Percentiles rank a stretch among this genome's conserved stretches.
Conservation (phyloP, 1,140 invertebrate genomes). For the Paraescarpia echinospica region DNA sequence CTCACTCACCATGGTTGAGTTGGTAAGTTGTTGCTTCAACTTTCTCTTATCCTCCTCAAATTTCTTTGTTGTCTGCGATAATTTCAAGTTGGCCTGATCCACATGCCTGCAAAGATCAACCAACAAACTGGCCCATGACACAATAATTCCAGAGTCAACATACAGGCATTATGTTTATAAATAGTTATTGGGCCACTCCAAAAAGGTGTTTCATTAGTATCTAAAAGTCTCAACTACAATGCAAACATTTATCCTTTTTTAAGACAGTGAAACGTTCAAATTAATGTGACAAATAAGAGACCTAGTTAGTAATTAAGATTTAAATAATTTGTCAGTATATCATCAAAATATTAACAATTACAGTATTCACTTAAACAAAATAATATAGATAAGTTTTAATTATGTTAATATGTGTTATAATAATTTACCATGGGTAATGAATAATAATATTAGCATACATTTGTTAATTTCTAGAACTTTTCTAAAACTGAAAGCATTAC, state of each 20-base stretch:
- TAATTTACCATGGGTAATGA: background rate
- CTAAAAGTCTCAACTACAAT: background rate
- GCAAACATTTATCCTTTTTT: background rate
- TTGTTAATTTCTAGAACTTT: background rate
- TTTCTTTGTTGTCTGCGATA: background rate
- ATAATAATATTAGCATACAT: background rate
- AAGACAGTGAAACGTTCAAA: background rate
- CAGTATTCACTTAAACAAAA: no score
- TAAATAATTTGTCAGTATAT: no score
- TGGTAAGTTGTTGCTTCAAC: conserved; percentile 12
- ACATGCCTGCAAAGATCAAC: conserved; percentile 12
- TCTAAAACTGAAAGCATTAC: background rate
- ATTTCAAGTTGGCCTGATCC: background rate
- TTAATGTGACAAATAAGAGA: no score
- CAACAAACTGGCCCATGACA: background rate
- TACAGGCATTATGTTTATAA: background rate
- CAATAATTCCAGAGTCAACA: no score
- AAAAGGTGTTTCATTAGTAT: background rate
- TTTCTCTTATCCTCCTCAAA: conserved; percentile 14
- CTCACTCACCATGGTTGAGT: conserved; percentile 4
- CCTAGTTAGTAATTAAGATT: no score
- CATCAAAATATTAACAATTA: no score
- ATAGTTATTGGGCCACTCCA: background rate
- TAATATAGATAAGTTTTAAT: no score
- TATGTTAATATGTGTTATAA: background rate